phyloP scores from a whole-genome alignment of 2,113 vertebrate species.

The Alectura lathami region DNA sequence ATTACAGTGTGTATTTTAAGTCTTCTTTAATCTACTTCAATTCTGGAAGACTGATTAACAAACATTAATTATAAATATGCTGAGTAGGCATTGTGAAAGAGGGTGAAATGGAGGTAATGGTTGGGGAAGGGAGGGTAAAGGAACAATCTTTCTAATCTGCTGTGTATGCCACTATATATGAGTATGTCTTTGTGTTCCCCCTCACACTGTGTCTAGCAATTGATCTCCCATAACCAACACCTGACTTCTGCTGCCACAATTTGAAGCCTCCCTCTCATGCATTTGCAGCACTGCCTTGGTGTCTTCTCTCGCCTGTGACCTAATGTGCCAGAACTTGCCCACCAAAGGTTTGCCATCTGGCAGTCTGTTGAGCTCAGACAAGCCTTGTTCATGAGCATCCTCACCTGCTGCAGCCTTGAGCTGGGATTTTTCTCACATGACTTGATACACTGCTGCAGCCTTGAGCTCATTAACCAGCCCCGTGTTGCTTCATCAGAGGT shows the following conservation, averaged over 20 bases:
- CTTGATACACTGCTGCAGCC: neutral
- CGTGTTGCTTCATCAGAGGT: neutral
- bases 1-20: constrained; percentile 15
- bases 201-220: neutral
- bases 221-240: neutral
- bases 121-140: neutral
- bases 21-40: constrained; percentile 40
- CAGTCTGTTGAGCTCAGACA: accelerated
- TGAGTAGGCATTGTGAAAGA: constrained; percentile 9
- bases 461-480: neutral
- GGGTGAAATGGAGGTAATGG: neutral
- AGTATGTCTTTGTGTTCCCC: neutral
- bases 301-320: neutral
- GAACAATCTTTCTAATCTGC: neutral
- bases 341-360: neutral
- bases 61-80: constrained; percentile 55
- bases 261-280: neutral
- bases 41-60: constrained; percentile 30
- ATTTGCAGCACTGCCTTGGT: neutral
- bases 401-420: neutral
- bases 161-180: neutral
- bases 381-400: neutral
- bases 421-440: neutral
- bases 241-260: neutral
- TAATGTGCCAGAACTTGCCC: neutral